phyloP scores from a whole-genome alignment of 2,888 invertebrate species.

The Plemyria rubiginata region DNA sequence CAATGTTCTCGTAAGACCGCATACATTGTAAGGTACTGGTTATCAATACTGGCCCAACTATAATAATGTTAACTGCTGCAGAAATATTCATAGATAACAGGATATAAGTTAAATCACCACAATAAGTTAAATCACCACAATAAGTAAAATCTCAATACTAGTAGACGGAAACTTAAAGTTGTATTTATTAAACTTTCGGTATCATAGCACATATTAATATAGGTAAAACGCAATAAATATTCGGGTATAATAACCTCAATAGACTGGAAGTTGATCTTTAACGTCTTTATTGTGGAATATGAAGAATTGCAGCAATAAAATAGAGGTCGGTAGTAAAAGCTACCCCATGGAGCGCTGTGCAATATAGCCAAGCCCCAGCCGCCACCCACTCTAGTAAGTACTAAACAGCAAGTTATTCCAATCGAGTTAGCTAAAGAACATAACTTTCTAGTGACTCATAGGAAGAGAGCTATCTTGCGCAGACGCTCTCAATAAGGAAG shows the following conservation, averaged over 20 bases:
- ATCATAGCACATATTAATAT: too few species aligned
- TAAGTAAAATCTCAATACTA: neutral
- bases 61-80: too few species aligned
- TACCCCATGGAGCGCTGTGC: constrained; percentile 39
- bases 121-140: neutral
- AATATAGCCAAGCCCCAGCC: constrained; percentile 37
- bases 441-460: constrained; percentile 84
- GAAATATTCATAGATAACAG: constrained; percentile 7
- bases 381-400: constrained; percentile 53
- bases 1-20: constrained; percentile 3
- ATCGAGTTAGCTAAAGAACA: constrained; percentile 78
- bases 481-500: constrained; percentile 85
- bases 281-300: constrained; percentile 7
- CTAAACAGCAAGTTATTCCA: constrained; percentile 65
- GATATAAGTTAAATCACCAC: neutral
- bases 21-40: constrained; percentile 8
- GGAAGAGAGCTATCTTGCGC: constrained; percentile 83
- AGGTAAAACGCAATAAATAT: too few species aligned
- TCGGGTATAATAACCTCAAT: too few species aligned
- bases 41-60: constrained; percentile 9
- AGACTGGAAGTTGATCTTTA: neutral
- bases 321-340: constrained; percentile 35
- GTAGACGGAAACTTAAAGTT: neutral
- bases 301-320: constrained; percentile 19
- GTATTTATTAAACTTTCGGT: too few species aligned